Base-by-base conservation (phyloP, 92 coral and sea anemone species). In the Isaurus tuberculatus region DNA sequence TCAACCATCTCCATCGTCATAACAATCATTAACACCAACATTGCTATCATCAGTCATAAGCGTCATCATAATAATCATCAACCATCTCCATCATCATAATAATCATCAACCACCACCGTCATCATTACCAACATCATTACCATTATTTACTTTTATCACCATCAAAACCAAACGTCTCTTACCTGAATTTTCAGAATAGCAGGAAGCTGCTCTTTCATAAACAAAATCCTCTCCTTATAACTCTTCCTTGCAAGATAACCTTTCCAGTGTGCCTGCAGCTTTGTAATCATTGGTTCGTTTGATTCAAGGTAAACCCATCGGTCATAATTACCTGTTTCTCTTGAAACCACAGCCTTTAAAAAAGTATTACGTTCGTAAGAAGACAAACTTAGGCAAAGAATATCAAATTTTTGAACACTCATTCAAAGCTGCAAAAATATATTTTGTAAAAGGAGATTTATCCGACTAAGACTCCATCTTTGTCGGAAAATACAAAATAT, bases 161-260 rank as follows among this genome's bases (percentile, higher is more conserved):
- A 55, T 0, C 28, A 19, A 55, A 0, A 8, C n/a, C 26, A 55
- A 46, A 3, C 23, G 1, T 19, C 29, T 46, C 42, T 26, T 75
- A 97, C 99, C 97, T 97, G 99, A 73, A 97, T 97, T 81, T 80
- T 94, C 75, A 97, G 90, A 63, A 97, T 94, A 67, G 99, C 99
- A 5, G 99, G 99, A 65, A 97, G 94, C 51, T 97, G 98, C 84
- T 92, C 97, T 43, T 87, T 94, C 34, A 97, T 92, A 28, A 97
- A 97, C 13, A 91, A 80, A 74, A 68, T 67, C 70, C 99, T 90
- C 63, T 92, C 91, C 44, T 89, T 85, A 86, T 90, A 97, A 1
- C 97, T 81, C 69, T 92, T 97, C 73, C 98, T 87, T 2, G 97
- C 91, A 61, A 94, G 67, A 70, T 94, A 94, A 30, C 99, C 99